phyloP scores from a whole-genome alignment of 2,888 invertebrate genomes.

The Drosophila affinis region DNA sequence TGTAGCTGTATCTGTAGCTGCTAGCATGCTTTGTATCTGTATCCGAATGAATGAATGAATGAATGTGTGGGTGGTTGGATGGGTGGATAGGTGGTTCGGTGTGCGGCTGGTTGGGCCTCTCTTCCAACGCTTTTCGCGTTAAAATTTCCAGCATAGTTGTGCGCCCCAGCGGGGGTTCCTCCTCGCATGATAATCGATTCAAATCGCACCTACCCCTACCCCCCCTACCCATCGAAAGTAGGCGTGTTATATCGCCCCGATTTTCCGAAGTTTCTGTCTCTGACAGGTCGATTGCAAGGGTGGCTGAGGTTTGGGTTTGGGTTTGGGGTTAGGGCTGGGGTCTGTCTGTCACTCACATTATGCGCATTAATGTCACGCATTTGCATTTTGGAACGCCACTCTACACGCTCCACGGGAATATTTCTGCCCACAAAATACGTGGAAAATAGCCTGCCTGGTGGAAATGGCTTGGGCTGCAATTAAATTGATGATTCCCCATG shows the following conservation, averaged over 20 bases:
- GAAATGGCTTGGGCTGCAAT: not conserved
- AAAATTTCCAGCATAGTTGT: constrained; percentile 34
- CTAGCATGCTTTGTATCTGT: not conserved
- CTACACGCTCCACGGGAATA: constrained; percentile 13
- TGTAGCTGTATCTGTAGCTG: not conserved
- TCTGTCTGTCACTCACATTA: constrained; percentile 62
- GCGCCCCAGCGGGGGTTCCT: not conserved
- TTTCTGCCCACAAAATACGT: constrained; percentile 23
- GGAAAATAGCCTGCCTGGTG: constrained; percentile 4
- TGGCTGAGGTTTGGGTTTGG: too few species aligned
- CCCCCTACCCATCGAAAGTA: not conserved
- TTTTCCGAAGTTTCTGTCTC: not conserved
- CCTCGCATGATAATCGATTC: not conserved
- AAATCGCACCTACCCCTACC: constrained; percentile 4
- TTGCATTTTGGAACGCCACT: constrained; percentile 34
- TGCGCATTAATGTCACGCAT: constrained; percentile 64
- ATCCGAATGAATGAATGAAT: constrained; percentile 5
- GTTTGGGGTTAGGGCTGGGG: not conserved
- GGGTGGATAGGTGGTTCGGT: not conserved
- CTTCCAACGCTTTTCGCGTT: constrained; percentile 20
- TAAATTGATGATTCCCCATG: constrained; percentile 15
- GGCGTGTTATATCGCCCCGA: not conserved
- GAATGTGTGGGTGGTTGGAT: not conserved
- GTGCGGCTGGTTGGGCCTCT: not conserved
- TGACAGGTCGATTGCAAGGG: not conserved